Evolutionary conservation across 2,797 vertebrate genomes (phyloP), one percentile per base, ranked within the genome.

Genomic region (Trachurus trachurus): DNA sequence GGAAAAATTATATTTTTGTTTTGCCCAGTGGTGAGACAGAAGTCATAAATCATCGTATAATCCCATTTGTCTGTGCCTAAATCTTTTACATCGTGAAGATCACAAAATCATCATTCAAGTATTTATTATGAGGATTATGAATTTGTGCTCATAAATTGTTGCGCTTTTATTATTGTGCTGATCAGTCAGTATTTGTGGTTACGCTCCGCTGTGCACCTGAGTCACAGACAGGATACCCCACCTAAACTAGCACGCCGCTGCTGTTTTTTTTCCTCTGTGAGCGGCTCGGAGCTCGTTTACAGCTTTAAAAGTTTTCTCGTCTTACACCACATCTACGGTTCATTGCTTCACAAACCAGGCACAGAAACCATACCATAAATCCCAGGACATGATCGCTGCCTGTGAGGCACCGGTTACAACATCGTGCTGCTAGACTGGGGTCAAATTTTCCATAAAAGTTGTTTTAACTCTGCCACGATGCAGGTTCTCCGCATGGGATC

Each of bases 391-490:
- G 37, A 75, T 57, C 8, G 17, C 66, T 42, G 26, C 26, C 26
- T 26, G 37, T 52, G 69, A 78, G 31, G 62, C 50, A 71, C 68
- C 57, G 44, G 81, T 71, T 72, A 74, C 57, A 74, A 44, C 56
- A 56, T 60, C 19, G 39, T 54, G 56, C 42, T 52, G 45, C 44
- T 29, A 65, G 11, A 34, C 21, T n/a, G 19, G 44, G 76, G 57
- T 74, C 62, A 66, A 11, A 83, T 66, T 72, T 78, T 84, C 73
- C 79, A 81, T 66, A 66, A 78, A 26, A 78, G 44, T 67, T 57
- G 29, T 53, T 82, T 76, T 71, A 21, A 81, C 44, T 53, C 44
- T 66, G 70, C 42, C 42, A 57, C 59, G 21, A 64, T 37, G 71
- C 53, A 75, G 68, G 47, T 39, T 82, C 71, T 82, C 80, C 63